Evolutionary conservation across 1,140 invertebrate genomes (phyloP), one percentile per base, ranked within the genome.

Genomic region (Caerostris extrusa): DNA sequence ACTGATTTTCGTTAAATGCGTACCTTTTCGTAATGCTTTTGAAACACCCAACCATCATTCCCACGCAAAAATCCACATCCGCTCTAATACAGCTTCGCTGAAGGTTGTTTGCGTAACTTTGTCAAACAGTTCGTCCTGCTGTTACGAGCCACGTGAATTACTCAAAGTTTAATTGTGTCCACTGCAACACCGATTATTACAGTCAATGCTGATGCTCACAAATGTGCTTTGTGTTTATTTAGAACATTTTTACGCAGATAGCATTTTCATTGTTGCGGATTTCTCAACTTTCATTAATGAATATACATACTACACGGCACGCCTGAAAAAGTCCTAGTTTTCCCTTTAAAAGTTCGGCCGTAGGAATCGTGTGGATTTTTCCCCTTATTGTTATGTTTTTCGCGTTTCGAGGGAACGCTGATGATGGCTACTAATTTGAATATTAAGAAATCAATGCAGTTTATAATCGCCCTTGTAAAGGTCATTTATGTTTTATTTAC

Each of bases 1-100:
- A 58, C 82, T 34, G 82, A 83, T 83, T 61, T 87, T 87, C 85
- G 60, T 14, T 64, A 53, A 61, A 61, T 85, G 85, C 60, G 34
- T 87, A 61, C 60, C n/a, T 87, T 87, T 87, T 87, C 85, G 85
- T 64, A 87, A 87, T 64, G n/a, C 19, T 87, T 61, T 87, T 61
- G 34, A 87, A 87, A 87, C 85, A 87, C 19, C 85, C 60, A 87
- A 64, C 19, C 12, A 61, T 64, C 85, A 61, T 61, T 64, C 85
- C 85, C 85, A 87, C 85, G 60, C 85, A 87, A 87, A 77, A 87
- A 87, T 87, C 60, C 85, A 87, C 85, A 87, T 87, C 85, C 85
- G 82, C 82, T 83, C 71, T 12, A 77, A 34, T 50, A 12, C 19
- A 77, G 71, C 8, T 34, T 7, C 8, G 85, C 58, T 58, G 57